Conservation (phyloP, 2,888 invertebrate genomes). For the Beris morrisii region DNA sequence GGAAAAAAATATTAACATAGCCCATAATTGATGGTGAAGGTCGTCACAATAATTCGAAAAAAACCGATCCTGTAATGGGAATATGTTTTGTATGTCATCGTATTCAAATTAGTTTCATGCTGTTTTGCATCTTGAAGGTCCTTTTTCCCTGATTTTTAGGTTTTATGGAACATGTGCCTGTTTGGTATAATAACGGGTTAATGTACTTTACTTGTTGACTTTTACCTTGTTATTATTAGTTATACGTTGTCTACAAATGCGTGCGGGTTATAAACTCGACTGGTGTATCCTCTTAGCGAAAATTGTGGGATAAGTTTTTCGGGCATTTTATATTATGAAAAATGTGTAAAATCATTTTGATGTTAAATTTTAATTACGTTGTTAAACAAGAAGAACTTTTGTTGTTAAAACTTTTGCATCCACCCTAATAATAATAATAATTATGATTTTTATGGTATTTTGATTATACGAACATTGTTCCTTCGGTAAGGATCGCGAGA, state of each 20-base stretch:
- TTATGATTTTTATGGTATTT: no score
- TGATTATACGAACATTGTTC: no score
- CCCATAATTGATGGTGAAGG: conserved; percentile 15
- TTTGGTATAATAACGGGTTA: conserved; percentile 19
- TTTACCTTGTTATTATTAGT: conserved; percentile 15
- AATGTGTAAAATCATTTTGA: conserved; percentile 24
- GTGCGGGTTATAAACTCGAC: neutral
- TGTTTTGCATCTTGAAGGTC: conserved; percentile 26
- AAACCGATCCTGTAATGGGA: no score
- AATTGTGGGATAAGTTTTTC: neutral
- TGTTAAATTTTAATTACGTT: conserved; percentile 16
- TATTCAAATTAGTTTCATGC: conserved; percentile 27
- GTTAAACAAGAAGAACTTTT: conserved; percentile 17
- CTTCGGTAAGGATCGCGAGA: no score
- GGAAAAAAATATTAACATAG: no score
- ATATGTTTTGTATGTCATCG: conserved; percentile 12
- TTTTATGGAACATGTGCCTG: conserved; percentile 11
- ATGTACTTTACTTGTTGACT: conserved; percentile 22
- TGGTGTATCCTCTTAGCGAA: no score
- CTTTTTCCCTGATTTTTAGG: neutral
- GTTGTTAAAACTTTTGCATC: conserved; percentile 21
- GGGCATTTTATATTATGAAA: neutral
- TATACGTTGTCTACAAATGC: neutral
- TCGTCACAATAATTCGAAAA: neutral
- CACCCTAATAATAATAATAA: no score